phyloP scores from a whole-genome alignment of 2,888 invertebrate genomes.

The Aelia acuminata region DNA sequence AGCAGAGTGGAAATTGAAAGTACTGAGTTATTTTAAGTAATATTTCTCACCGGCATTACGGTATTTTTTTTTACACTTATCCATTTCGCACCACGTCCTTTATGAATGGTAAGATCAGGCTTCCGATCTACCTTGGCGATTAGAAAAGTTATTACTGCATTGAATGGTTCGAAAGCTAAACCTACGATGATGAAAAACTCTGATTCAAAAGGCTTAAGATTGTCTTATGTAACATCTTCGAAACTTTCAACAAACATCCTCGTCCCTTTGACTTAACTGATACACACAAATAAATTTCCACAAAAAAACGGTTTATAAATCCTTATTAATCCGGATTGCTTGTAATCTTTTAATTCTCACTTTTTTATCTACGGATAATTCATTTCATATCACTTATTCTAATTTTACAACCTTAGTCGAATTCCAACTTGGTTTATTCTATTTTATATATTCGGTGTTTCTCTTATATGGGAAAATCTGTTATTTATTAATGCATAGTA shows the following conservation, averaged over 20 bases:
- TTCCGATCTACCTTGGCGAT: background rate
- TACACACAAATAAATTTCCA: background rate
- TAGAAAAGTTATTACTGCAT: background rate
- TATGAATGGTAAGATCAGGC: background rate
- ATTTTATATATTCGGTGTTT: no score
- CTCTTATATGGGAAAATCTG: no score
- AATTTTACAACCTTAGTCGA: no score
- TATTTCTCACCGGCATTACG: background rate
- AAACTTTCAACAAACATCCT: background rate
- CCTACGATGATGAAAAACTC: background rate
- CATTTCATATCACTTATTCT: no score
- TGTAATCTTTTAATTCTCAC: no score
- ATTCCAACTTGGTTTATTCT: no score
- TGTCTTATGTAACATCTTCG: background rate
- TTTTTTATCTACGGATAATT: no score
- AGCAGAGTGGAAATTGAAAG: background rate
- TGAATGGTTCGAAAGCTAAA: background rate
- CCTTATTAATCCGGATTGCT: background rate
- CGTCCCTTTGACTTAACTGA: background rate
- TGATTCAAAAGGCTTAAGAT: background rate
- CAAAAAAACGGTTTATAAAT: background rate
- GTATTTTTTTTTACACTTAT: background rate
- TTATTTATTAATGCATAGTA: no score
- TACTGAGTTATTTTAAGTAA: background rate
- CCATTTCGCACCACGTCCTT: background rate